Conservation (phyloP, 2,888 invertebrate genomes). For the Lycophotia porphyrea region DNA sequence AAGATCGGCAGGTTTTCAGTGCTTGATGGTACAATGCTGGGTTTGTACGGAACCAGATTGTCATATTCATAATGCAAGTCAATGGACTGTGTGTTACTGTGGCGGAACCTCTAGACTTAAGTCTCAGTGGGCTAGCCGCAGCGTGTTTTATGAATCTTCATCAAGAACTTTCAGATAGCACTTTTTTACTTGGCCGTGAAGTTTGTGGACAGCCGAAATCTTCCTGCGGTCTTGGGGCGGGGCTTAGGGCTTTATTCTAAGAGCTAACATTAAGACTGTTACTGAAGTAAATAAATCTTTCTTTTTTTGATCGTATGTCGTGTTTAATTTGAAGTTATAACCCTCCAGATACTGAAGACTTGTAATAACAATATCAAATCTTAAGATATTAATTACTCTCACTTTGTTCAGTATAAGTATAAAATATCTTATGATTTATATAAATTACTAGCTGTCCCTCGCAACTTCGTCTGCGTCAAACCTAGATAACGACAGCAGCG, state of each 20-base stretch:
- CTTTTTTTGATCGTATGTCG: conserved; percentile 40
- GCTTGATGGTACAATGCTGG: conserved; percentile 63
- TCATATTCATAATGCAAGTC: conserved; percentile 50
- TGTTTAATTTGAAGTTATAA: conserved; percentile 31
- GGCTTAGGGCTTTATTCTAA: conserved; percentile 66
- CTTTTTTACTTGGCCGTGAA: conserved; percentile 65
- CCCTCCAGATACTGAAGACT: too few species aligned
- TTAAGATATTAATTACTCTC: background rate
- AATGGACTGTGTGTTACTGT: conserved; percentile 60
- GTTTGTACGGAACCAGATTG: conserved; percentile 59
- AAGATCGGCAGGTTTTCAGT: conserved; percentile 62
- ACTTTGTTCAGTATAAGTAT: background rate
- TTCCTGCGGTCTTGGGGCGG: conserved; percentile 61
- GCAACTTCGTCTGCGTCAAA: too few species aligned
- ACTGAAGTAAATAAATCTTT: conserved; percentile 64
- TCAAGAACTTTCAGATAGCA: conserved; percentile 61
- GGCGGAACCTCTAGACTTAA: conserved; percentile 77
- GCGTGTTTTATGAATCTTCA: conserved; percentile 63
- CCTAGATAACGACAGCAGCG: too few species aligned
- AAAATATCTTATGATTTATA: too few species aligned
- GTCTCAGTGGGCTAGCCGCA: conserved; percentile 80
- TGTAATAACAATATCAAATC: background rate
- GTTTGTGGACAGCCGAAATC: conserved; percentile 62
- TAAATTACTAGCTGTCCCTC: too few species aligned
- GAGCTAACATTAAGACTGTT: conserved; percentile 68